Percentiles rank a stretch among this genome's conserved stretches.
Conservation (phyloP, 2,797 vertebrate species). For the Parambassis ranga region DNA sequence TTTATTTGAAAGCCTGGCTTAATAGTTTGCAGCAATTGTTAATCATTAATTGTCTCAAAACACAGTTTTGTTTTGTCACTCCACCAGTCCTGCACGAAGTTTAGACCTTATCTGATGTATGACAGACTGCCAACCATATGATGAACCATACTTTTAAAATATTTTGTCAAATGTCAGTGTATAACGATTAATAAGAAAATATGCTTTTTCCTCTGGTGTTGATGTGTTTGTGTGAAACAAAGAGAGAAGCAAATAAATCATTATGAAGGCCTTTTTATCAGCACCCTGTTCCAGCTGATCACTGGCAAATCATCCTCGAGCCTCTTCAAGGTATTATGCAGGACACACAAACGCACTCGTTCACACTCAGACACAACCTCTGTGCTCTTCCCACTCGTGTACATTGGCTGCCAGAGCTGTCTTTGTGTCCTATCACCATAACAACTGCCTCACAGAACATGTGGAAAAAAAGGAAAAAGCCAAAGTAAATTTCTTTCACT, state of each 20-base stretch:
- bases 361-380: slow-evolving; percentile 49
- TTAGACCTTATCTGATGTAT: neutral
- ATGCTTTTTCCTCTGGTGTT: slow-evolving; percentile 4
- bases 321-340: slow-evolving; percentile 42
- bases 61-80: neutral
- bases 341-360: slow-evolving; percentile 28
- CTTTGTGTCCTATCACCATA: slow-evolving; percentile 85
- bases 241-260: slow-evolving; percentile 34
- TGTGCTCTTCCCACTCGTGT: slow-evolving; percentile 67
- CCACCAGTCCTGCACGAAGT: neutral
- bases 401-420: slow-evolving; percentile 66
- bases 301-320: slow-evolving; percentile 34
- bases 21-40: too few species aligned
- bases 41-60: too few species aligned
- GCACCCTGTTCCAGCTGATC: slow-evolving; percentile 46
- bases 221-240: neutral
- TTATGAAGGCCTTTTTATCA: slow-evolving; percentile 43
- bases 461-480: slow-evolving; percentile 49
- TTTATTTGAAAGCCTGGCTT: too few species aligned
- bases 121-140: neutral
- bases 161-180: neutral
- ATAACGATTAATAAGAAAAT: neutral
- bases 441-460: slow-evolving; percentile 78
- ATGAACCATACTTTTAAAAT: slow-evolving; percentile 3
- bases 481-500: slow-evolving; percentile 73